Conservation (phyloP, 2,888 invertebrate species). For the Entomobrya proxima region DNA sequence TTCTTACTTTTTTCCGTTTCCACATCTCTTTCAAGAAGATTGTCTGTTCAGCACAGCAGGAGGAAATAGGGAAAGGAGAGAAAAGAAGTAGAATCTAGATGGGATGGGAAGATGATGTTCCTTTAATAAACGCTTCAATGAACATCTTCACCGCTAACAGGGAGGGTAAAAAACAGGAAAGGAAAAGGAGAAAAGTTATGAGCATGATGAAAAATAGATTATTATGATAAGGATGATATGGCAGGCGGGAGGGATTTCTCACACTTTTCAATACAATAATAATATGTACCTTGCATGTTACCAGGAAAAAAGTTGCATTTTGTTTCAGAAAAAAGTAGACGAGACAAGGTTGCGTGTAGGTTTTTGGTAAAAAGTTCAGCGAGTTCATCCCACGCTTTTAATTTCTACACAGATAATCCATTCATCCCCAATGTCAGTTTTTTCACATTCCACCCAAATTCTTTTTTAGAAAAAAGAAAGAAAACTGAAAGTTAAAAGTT, state of each 20-base stretch:
- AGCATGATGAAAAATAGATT: constrained; percentile 35
- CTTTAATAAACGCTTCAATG: constrained; percentile 38
- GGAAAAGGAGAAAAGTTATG: not conserved
- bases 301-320: constrained; percentile 8
- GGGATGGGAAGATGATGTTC: constrained; percentile 34
- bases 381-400: not conserved
- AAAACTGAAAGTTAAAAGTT: not conserved
- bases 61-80: not conserved
- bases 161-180: not conserved
- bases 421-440: constrained; percentile 20
- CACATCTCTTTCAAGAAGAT: constrained; percentile 10
- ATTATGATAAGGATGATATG: not conserved
- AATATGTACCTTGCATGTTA: not conserved
- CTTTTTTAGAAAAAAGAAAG: too few relatives aligned
- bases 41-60: not conserved
- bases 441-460: not conserved
- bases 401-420: constrained; percentile 20
- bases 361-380: not conserved
- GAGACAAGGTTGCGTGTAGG: not conserved
- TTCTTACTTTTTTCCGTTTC: not conserved
- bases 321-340: not conserved
- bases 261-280: not conserved
- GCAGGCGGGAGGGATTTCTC: not conserved
- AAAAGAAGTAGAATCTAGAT: constrained; percentile 25
- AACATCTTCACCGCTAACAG: not conserved